Evolutionary conservation across 2,113 vertebrate species (phyloP), one percentile per base, ranked within the genome.

Genomic region (Varanus salvator): DNA sequence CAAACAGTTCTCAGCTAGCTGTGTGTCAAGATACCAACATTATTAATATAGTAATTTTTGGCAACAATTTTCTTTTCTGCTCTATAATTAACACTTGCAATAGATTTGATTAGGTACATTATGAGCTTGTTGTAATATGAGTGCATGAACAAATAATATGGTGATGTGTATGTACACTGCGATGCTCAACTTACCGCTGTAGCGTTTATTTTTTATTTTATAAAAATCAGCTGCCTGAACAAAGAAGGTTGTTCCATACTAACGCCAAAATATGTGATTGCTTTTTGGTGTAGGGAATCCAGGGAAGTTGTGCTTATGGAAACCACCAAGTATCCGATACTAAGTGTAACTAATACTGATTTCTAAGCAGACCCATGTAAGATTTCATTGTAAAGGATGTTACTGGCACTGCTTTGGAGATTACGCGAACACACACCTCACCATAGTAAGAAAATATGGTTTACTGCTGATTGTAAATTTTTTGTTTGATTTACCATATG

Each of bases 21-120:
- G 87, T 90, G 81, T n/a, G 25, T 89, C 83, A 48, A 90, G 92
- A 87, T 90, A 91, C 90, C 92, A 94, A 84, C 85, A 1, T 89
- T 95, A 87, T 77, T 86, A 90, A 90, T 92, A 91, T 68, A 87
- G 12, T 71, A 77, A 71, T 38, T n/a, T 7, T 86, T 71, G 85
- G 85, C 1, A 90, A 89, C 75, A 92, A 89, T 50, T 81, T 87
- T 80, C 19, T 85, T 90, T 93, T 87, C 82, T 66, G 92, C 66
- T 92, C 91, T 88, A 76, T 88, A 90, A 94, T 91, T 91, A 90
- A 90, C 0, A 4, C 57, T 83, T 84, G 64, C 75, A 89, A 89
- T 91, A 89, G 48, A 29, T 92, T 94, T 92, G 88, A 89, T 86
- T 52, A 75, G 89, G 34, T 91, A 80, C 91, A 95, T 95, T 80